Evolutionary conservation across 2,888 invertebrate genomes (phyloP), one percentile per base, ranked within the genome.

Genomic region (Agrochola lychnidis): DNA sequence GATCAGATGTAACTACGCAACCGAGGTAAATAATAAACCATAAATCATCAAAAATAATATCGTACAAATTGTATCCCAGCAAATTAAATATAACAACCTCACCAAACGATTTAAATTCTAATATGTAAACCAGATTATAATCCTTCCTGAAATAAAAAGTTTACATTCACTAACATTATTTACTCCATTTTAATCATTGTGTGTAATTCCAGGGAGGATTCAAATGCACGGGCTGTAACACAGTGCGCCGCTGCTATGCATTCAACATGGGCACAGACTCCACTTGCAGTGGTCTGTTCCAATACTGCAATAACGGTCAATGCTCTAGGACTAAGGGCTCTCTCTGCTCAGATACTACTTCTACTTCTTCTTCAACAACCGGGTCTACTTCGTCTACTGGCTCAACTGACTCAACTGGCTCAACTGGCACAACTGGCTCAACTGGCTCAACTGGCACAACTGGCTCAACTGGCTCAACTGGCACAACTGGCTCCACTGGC

Each of bases 271-370:
- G 93, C 9, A 77, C 88, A 0, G 67, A 90, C 0, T 90, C 85
- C 40, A 87, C 76, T n/a, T 95, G 95, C 86, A 81, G 83, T 10
- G 91, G 91, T 5, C 4, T 89, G 6, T 83, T 89, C 40, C 91
- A 88, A 1, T 92, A 92, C 88, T 95, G 95, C 85, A 90, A 88
- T 76, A 89, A 89, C 70, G 95, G 96, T 0, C 76, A 86, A 22
- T 96, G 96, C 88, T 94, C 96, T 0, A 75, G 79, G 16, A 73
- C 51, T 70, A 91, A 85, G n/a, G 92, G 92, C 0, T 42, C 91
- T 4, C 83, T 88, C 19, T 95, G 95, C 88, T 73, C 66, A 36
- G 76, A 75, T 22, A 86, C 88, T 40, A 85, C 85, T 40, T 71
- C 82, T 25, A 59, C 78, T 48, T 48, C 81, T 0, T 66, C 74